These are phyloP conservation scores for Lochmaea crataegi DNA, from an alignment of 2,888 invertebrate species.

Conservation along the genomic window DNA sequence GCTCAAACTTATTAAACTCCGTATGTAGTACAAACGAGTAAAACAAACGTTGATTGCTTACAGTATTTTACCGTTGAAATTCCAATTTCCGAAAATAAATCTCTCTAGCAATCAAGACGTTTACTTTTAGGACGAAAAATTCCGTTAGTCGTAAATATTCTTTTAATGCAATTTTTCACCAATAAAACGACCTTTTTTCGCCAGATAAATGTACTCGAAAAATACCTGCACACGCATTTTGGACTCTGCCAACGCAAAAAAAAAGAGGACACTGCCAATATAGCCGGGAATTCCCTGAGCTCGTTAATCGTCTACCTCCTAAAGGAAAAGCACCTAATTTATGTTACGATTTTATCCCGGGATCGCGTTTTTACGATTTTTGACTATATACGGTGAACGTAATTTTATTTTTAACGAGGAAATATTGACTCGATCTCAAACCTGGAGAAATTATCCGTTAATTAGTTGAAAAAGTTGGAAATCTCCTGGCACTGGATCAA, in stretches of 20 bases:
- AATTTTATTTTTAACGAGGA: too few species aligned
- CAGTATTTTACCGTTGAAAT: too few species aligned
- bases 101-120: slow-evolving; percentile 23
- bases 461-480: too few species aligned
- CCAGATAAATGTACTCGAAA: slow-evolving; percentile 19
- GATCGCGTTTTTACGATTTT: too few species aligned
- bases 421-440: too few species aligned
- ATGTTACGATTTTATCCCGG: slow-evolving; percentile 20
- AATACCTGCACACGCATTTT: slow-evolving; percentile 21
- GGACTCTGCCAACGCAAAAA: slow-evolving; percentile 4
- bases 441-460: too few species aligned
- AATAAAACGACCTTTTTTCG: slow-evolving; percentile 12
- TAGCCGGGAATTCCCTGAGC: slow-evolving; percentile 21
- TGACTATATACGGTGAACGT: too few species aligned
- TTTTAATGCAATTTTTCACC: slow-evolving; percentile 19
- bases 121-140: slow-evolving; percentile 25
- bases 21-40: too few species aligned
- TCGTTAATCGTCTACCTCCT: slow-evolving; percentile 27
- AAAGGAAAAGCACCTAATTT: slow-evolving; percentile 23
- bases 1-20: too few species aligned
- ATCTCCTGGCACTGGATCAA: too few species aligned
- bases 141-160: slow-evolving; percentile 11
- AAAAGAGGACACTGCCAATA: slow-evolving; percentile 22
- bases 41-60: too few species aligned
- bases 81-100: slow-evolving; percentile 21